These are phyloP conservation scores for Emydoidea blandingii DNA, from an alignment of 2,797 vertebrate genomes.

Conservation along the genomic window DNA sequence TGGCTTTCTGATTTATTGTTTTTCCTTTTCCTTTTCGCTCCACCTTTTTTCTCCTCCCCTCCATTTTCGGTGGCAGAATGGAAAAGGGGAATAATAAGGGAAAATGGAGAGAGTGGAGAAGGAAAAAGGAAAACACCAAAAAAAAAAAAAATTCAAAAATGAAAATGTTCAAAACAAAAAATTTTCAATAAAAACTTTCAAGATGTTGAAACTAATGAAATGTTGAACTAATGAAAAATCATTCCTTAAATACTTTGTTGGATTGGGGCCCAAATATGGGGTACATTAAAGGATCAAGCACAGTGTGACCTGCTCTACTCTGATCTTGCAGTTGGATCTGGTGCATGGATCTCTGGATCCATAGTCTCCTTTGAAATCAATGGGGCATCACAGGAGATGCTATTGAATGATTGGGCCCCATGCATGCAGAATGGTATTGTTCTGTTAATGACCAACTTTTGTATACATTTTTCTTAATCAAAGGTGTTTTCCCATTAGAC, in stretches of 20 bases:
- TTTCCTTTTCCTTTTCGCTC: neutral
- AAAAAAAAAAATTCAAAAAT: neutral
- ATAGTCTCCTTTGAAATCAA: neutral
- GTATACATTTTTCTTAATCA: neutral
- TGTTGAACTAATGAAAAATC: neutral
- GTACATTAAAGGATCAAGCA: neutral
- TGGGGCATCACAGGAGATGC: neutral
- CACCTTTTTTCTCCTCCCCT: neutral
- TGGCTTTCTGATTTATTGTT: neutral
- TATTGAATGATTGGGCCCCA: neutral
- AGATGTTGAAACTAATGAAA: neutral
- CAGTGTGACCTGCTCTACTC: neutral
- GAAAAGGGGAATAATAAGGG: rapidly evolving
- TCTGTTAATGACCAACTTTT: neutral
- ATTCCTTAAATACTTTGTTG: rapidly evolving
- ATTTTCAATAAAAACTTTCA: neutral
- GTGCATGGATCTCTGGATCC: neutral
- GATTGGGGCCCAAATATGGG: rapidly evolving
- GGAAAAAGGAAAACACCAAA: neutral
- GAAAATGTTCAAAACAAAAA: neutral
- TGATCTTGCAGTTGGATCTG: neutral
- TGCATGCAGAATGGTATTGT: neutral
- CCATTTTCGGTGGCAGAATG: neutral
- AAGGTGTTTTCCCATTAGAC: neutral
- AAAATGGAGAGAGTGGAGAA: neutral